Percentiles rank a stretch among this genome's conserved stretches.
Conservation (phyloP, 2,888 invertebrate species). For the Leptodirus hochenwartii region DNA sequence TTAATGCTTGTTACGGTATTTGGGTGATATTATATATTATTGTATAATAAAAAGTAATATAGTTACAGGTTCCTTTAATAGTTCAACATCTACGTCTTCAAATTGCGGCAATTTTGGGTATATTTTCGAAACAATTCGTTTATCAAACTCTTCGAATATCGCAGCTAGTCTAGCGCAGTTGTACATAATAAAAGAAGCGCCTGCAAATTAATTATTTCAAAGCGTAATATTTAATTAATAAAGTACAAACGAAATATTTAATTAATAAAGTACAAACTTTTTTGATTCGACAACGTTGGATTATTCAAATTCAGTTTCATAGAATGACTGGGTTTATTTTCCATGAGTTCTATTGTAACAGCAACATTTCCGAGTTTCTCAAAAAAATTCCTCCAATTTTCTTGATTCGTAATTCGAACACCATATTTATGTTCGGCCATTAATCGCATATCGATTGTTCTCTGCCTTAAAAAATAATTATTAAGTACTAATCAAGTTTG, state of each 20-base stretch:
- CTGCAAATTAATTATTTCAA: conserved; percentile 24
- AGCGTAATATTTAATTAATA: conserved; percentile 7
- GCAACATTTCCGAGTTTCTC: conserved; percentile 44
- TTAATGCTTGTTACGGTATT: no score
- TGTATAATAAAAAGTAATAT: no score
- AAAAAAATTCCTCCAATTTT: no score
- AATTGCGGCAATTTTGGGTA: conserved; percentile 41
- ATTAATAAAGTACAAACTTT: no score
- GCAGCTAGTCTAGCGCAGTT: conserved; percentile 55
- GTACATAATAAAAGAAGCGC: conserved; percentile 57
- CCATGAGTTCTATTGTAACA: conserved; percentile 46
- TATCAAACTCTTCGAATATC: conserved; percentile 42
- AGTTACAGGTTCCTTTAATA: conserved; percentile 48
- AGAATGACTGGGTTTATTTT: conserved; percentile 42
- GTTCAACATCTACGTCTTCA: conserved; percentile 38
- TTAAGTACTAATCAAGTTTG: neutral
- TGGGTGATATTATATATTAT: no score
- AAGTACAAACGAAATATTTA: no score
- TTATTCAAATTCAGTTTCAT: conserved; percentile 34
- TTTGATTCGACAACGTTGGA: conserved; percentile 30
- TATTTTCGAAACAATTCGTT: conserved; percentile 31
- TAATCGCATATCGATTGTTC: conserved; percentile 41
- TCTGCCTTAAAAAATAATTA: conserved; percentile 27
- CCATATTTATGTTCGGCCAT: conserved; percentile 53
- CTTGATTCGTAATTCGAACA: conserved; percentile 32